Percentiles rank a stretch among this genome's conserved stretches.
These are phyloP conservation scores for Diarsia rubi DNA, from an alignment of 2,888 invertebrate genomes.

Conservation along the genomic window DNA sequence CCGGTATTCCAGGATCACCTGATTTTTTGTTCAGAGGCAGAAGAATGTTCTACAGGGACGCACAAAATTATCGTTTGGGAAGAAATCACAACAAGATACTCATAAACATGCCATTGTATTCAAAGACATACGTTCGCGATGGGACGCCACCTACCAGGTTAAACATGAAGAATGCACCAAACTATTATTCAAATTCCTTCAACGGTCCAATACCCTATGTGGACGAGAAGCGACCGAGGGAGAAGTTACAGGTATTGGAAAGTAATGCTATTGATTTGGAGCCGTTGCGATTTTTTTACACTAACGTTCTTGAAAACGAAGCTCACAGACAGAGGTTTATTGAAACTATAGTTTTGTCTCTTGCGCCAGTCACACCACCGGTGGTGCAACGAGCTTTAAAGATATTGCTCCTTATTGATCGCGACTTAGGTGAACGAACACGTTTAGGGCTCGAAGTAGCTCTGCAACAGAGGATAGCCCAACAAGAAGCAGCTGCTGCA, in stretches of 20 bases:
- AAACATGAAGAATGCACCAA: conserved; percentile 70
- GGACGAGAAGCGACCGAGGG: conserved; percentile 61
- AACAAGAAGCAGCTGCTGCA: conserved; percentile 33
- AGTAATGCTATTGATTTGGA: conserved; percentile 67
- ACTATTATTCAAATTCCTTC: conserved; percentile 74
- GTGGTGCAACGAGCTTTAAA: conserved; percentile 93
- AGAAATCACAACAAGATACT: conserved; percentile 70
- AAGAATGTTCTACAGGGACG: conserved; percentile 89
- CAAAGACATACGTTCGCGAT: conserved; percentile 69
- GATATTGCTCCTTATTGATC: conserved; percentile 94
- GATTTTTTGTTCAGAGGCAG: conserved; percentile 89
- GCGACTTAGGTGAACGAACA: conserved; percentile 93
- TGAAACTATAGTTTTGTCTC: conserved; percentile 24
- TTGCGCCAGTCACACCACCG: conserved; percentile 47
- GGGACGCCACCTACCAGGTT: conserved; percentile 67
- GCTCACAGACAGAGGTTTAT: conserved; percentile 64
- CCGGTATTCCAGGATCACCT: conserved; percentile 88
- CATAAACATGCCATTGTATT: conserved; percentile 69
- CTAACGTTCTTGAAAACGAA: conserved; percentile 91
- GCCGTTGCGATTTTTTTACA: conserved; percentile 94
- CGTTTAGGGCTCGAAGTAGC: conserved; percentile 67
- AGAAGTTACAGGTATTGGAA: conserved; percentile 62
- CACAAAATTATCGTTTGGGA: conserved; percentile 84
- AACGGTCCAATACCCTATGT: conserved; percentile 73
- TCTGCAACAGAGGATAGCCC: conserved; percentile 27